These are phyloP conservation scores for Poicephalus gulielmi DNA, from an alignment of 2,113 vertebrate genomes.

Conservation along the genomic window DNA sequence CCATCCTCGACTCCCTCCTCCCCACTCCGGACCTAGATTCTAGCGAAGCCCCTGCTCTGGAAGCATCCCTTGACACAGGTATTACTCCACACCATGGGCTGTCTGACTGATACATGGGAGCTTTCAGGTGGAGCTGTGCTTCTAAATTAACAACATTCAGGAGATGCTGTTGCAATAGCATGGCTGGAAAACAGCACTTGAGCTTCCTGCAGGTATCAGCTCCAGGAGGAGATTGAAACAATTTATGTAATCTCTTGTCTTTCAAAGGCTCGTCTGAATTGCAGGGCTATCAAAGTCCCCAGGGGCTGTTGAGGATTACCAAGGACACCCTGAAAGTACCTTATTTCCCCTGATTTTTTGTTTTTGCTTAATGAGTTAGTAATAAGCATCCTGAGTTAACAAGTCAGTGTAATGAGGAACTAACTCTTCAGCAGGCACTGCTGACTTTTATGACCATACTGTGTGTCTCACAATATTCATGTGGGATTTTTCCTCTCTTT, in stretches of 20 bases:
- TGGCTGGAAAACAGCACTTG: not conserved
- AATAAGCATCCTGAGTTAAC: not conserved
- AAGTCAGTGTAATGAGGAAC: fast-evolving
- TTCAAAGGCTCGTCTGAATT: not conserved
- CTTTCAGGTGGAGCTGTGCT: not conserved
- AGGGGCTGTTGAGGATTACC: not conserved
- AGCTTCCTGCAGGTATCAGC: not conserved
- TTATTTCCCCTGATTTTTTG: not conserved
- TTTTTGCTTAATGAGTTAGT: not conserved
- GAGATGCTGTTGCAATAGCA: not conserved
- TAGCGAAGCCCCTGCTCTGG: constrained; percentile 22
- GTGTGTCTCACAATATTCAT: not conserved
- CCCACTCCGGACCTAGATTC: not conserved
- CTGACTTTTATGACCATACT: not conserved
- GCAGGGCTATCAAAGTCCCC: not conserved
- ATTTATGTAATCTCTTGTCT: not conserved
- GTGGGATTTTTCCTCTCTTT: not conserved
- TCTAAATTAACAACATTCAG: not conserved
- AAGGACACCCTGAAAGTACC: not conserved
- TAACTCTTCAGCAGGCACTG: not conserved
- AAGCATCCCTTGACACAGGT: constrained; percentile 1
- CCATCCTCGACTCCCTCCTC: not conserved
- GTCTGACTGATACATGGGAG: not conserved
- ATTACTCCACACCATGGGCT: not conserved
- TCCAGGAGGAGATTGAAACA: not conserved